phyloP scores from a whole-genome alignment of 1,140 invertebrate species.

The Mamestra configurata region DNA sequence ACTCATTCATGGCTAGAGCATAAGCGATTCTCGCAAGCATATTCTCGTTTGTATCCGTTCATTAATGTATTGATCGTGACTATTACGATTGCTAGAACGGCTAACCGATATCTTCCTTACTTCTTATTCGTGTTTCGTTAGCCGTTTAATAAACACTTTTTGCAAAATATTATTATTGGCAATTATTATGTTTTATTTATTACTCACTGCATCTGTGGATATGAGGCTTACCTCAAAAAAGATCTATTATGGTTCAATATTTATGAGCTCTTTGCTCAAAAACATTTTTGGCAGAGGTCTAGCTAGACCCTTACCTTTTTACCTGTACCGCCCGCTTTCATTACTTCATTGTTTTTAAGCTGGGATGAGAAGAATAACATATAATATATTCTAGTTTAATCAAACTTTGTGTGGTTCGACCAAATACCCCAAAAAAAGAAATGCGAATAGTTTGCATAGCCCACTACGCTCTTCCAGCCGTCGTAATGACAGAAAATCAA shows the following conservation, averaged over 20 bases:
- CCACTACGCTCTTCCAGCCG: neutral
- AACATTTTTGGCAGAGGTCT: too few relatives aligned
- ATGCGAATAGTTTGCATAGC: neutral
- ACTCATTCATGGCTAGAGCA: neutral
- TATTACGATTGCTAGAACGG: neutral
- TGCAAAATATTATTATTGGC: neutral
- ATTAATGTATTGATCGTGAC: constrained; percentile 7
- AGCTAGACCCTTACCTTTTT: too few relatives aligned
- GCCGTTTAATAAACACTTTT: neutral
- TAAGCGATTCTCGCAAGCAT: neutral
- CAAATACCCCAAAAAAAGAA: too few relatives aligned
- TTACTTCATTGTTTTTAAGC: too few relatives aligned
- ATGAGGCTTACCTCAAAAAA: neutral
- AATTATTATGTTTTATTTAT: neutral
- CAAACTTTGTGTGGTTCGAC: too few relatives aligned
- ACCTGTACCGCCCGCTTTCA: too few relatives aligned
- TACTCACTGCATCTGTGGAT: too few relatives aligned
- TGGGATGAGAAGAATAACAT: too few relatives aligned
- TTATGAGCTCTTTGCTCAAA: too few relatives aligned
- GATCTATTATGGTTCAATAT: too few relatives aligned
- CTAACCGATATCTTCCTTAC: neutral
- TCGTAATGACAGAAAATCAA: constrained; percentile 45
- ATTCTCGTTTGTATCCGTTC: neutral
- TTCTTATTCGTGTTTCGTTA: neutral
- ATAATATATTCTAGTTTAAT: too few relatives aligned